Base-by-base conservation (phyloP, 2,888 invertebrate genomes). In the Mycalesis mineus region DNA sequence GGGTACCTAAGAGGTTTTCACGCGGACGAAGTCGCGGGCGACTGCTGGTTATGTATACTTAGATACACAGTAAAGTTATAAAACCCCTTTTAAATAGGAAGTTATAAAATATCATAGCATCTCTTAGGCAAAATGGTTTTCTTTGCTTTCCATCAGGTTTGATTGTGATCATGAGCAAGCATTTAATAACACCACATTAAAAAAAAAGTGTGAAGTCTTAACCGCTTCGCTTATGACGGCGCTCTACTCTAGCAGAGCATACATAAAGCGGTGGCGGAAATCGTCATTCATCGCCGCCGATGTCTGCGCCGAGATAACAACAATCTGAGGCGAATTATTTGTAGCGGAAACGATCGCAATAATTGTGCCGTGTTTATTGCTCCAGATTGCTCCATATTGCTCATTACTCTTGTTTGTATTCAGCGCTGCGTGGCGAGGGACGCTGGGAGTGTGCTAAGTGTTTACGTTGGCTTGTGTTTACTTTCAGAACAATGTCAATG, bases 201-300 rank as follows among this genome's bases (percentile, higher is more conserved):
- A n/a, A 1, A 31, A 9, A 17, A 5, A 22, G 9, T 9, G 2
- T 6, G n/a, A 1, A 47, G 4, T 17, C 9, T 2, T 8, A 28
- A 48, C 7, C 64, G 61, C 57, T 29, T n/a, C 55, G 52, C 60
- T 57, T 37, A 36, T 57, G 28, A 40, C 50, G 13, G 36, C 42
- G 28, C 7, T 29, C 51, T 7, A 33, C 9, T 33, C 42, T 44
- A 17, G 4, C 14, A 37, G 15, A 7, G 49, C 55, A 61, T 55
- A 64, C 56, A 63, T 62, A 63, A 66, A 55, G 55, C 61, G 51
- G 53, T 52, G 57, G 61, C 66, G 67, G 67, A 68, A 65, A 65
- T 64, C 65, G 65, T 68, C 67, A 63, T 60, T 65, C 64, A 62
- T 59, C 58, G 57, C 62, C 58, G 56, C 62, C 61, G 64, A 66